phyloP scores from a whole-genome alignment of 1,140 invertebrate genomes.

The Ladona fulva region DNA sequence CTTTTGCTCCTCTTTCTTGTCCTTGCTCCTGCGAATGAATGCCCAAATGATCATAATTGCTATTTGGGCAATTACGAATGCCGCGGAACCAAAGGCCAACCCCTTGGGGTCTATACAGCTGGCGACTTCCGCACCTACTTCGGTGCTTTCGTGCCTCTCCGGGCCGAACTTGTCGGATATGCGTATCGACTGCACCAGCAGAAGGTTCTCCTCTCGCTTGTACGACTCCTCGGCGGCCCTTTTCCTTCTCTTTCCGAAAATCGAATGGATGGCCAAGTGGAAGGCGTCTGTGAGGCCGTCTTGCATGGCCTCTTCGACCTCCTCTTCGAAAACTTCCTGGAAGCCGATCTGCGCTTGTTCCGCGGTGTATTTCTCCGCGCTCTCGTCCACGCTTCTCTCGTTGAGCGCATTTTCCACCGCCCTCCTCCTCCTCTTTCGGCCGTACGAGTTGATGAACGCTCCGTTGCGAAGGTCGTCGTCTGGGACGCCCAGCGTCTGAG shows the following conservation, averaged over 20 bases:
- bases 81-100: conserved; percentile 65
- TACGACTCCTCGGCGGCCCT: neutral
- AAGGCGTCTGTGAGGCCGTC: neutral
- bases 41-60: conserved; percentile 73
- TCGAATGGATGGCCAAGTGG: neutral
- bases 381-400: neutral
- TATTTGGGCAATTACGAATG: conserved; percentile 73
- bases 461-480: conserved; percentile 43
- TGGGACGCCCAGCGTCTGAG: conserved; percentile 65
- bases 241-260: neutral
- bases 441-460: conserved; percentile 30
- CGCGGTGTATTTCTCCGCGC: neutral
- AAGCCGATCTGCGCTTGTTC: neutral
- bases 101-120: conserved; percentile 36
- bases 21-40: conserved; percentile 64
- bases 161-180: conserved; percentile 88
- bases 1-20: conserved; percentile 28
- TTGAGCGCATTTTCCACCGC: neutral
- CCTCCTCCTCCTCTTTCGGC: neutral
- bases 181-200: conserved; percentile 81
- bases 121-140: conserved; percentile 33
- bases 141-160: conserved; percentile 38
- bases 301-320: neutral
- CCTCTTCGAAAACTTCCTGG: neutral
- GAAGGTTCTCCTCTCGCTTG: conserved; percentile 57